Conservation (phyloP, 2,888 invertebrate species). For the Syrista parreyssii region DNA sequence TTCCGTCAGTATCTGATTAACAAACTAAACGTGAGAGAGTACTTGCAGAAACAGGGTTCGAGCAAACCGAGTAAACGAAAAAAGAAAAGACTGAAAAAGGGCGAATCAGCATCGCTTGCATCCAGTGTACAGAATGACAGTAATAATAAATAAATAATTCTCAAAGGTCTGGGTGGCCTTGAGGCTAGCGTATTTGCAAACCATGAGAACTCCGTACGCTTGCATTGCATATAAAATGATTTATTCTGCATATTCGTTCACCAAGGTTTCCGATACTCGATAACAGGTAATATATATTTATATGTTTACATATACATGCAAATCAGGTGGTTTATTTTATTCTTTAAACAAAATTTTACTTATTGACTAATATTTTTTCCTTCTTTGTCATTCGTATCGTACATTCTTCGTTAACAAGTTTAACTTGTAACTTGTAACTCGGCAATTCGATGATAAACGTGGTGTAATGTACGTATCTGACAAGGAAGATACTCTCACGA, state of each 20-base stretch:
- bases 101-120: neutral
- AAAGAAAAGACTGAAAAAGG: constrained; percentile 32
- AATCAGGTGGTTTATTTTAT: constrained; percentile 59
- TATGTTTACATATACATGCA: constrained; percentile 19
- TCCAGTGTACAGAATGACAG: constrained; percentile 15
- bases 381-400: constrained; percentile 36
- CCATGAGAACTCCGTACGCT: neutral
- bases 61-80: constrained; percentile 20
- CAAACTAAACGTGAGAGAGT: constrained; percentile 50
- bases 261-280: constrained; percentile 37
- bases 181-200: too few species aligned
- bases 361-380: constrained; percentile 42
- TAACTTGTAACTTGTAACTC: too few species aligned
- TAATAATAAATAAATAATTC: neutral
- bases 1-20: constrained; percentile 60
- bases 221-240: constrained; percentile 54
- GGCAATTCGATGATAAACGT: constrained; percentile 7
- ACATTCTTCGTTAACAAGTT: constrained; percentile 59
- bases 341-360: constrained; percentile 49
- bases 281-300: constrained; percentile 51
- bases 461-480: too few species aligned
- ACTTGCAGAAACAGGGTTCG: constrained; percentile 30
- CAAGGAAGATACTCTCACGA: too few species aligned
- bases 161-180: neutral
- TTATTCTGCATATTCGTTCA: constrained; percentile 49